Percentiles rank a stretch among this genome's conserved stretches.
Evolutionary conservation across 2,888 invertebrate species (phyloP).

Genomic region (Lathronympha strigana): DNA sequence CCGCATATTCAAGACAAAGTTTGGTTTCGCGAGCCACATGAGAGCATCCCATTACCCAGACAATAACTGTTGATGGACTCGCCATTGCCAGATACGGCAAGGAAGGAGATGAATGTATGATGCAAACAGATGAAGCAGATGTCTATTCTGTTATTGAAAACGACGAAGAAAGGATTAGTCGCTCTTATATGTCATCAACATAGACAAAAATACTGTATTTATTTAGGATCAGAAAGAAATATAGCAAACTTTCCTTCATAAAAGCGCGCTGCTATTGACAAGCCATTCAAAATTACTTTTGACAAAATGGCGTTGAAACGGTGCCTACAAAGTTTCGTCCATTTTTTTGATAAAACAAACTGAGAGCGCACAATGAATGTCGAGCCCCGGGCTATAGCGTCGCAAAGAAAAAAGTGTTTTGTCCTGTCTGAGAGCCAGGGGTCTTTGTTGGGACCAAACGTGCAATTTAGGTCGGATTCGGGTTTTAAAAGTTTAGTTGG

Average conservation of each 20-base stretch:
- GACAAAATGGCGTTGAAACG: conserved; percentile 12
- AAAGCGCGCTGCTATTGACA: background rate
- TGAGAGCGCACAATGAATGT: conserved; percentile 50
- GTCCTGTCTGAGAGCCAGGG: conserved; percentile 42
- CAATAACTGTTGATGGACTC: too few relatives aligned
- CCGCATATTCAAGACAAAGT: too few relatives aligned
- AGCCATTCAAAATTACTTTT: conserved; percentile 1
- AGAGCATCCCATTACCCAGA: too few relatives aligned
- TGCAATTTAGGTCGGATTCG: conserved; percentile 18
- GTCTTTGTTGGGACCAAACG: conserved; percentile 27
- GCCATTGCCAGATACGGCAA: too few relatives aligned
- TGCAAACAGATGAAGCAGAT: too few relatives aligned
- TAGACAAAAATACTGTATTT: background rate
- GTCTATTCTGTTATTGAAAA: too few relatives aligned
- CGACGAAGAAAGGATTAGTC: too few relatives aligned
- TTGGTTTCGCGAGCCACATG: too few relatives aligned
- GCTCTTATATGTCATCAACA: too few relatives aligned
- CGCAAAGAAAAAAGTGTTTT: conserved; percentile 49
- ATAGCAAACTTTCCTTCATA: background rate
- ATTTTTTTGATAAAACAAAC: conserved; percentile 32
- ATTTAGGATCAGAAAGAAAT: background rate
- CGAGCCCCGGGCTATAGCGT: conserved; percentile 46
- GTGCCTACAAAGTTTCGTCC: conserved; percentile 20
- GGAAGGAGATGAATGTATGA: too few relatives aligned
- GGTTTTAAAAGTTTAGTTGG: conserved; percentile 1